A percentile compares a stretch with the other conserved stretches of the same genome.
Conservation (phyloP, 2,888 invertebrate species). For the Andricus curvator region DNA sequence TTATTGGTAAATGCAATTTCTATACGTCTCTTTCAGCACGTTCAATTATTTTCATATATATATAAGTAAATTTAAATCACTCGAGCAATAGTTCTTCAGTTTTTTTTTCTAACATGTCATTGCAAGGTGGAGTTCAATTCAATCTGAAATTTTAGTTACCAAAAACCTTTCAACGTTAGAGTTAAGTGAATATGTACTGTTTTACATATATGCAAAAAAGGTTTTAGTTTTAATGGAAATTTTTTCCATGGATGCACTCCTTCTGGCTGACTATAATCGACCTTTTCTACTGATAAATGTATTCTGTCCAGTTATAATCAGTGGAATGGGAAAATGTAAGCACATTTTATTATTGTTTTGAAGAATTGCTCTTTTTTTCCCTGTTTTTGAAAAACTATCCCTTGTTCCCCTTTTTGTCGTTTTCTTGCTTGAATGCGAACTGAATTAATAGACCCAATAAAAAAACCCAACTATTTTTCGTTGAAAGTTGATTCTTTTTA, state of each 20-base stretch:
- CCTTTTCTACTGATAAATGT: background rate
- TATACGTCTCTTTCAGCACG: background rate
- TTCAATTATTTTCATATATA: background rate
- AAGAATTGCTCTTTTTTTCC: too few relatives aligned
- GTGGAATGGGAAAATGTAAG: background rate
- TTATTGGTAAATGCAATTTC: background rate
- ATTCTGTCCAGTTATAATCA: background rate
- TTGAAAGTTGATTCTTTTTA: too few relatives aligned
- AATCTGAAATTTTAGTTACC: background rate
- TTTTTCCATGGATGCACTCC: background rate
- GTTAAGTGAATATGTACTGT: background rate
- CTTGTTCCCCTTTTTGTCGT: too few relatives aligned
- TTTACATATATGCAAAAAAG: background rate
- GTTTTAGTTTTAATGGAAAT: background rate
- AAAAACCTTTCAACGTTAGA: background rate
- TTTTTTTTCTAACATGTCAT: background rate
- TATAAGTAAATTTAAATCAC: background rate
- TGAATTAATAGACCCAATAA: too few relatives aligned
- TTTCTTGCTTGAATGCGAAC: too few relatives aligned
- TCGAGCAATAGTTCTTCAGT: background rate
- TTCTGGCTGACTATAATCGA: background rate
- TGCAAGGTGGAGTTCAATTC: background rate
- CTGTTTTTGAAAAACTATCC: too few relatives aligned
- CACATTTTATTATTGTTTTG: background rate
- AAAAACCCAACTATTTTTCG: too few relatives aligned